A percentile compares a stretch with the other conserved stretches of the same genome.
Evolutionary conservation across 2,888 invertebrate genomes (phyloP).

Genomic region (Eucera pruinosa): DNA sequence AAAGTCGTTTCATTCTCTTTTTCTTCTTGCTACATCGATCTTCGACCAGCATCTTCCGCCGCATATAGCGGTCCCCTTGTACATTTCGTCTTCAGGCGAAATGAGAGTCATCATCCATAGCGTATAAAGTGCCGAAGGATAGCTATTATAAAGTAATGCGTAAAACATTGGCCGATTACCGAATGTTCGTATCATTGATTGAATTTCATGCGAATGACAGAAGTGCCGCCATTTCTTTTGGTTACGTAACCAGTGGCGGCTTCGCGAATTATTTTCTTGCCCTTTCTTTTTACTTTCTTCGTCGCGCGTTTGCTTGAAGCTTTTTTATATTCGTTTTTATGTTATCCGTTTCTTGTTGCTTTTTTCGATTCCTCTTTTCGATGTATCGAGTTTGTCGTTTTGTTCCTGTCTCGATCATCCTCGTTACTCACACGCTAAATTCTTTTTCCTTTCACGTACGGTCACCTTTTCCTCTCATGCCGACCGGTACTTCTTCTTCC

Average conservation of each 20-base stretch:
- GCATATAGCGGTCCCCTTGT: constrained; percentile 15
- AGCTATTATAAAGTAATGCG: constrained; percentile 5
- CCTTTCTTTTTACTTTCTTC: constrained; percentile 3
- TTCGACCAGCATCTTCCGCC: constrained; percentile 25
- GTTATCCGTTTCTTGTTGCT: neutral
- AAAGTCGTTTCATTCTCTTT: constrained; percentile 10
- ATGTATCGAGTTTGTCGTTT: constrained; percentile 20
- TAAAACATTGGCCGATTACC: constrained; percentile 20
- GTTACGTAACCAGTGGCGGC: constrained; percentile 29
- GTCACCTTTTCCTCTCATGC: constrained; percentile 21
- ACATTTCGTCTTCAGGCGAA: neutral
- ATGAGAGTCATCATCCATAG: constrained; percentile 33
- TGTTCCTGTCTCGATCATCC: constrained; percentile 39
- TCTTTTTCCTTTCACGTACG: constrained; percentile 2
- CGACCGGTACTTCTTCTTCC: constrained; percentile 35
- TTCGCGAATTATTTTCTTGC: constrained; percentile 14
- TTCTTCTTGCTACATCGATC: constrained; percentile 40
- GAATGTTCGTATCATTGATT: constrained; percentile 27
- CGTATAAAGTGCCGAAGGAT: constrained; percentile 3
- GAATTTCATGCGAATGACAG: constrained; percentile 27
- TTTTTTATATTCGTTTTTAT: neutral
- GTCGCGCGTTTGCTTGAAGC: neutral
- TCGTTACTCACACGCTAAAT: constrained; percentile 29
- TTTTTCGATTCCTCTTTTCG: constrained; percentile 26
- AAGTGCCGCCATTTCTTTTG: neutral